Base-by-base conservation (phyloP, 64 coral and sea anemone species). In the Montipora efflorescens region DNA sequence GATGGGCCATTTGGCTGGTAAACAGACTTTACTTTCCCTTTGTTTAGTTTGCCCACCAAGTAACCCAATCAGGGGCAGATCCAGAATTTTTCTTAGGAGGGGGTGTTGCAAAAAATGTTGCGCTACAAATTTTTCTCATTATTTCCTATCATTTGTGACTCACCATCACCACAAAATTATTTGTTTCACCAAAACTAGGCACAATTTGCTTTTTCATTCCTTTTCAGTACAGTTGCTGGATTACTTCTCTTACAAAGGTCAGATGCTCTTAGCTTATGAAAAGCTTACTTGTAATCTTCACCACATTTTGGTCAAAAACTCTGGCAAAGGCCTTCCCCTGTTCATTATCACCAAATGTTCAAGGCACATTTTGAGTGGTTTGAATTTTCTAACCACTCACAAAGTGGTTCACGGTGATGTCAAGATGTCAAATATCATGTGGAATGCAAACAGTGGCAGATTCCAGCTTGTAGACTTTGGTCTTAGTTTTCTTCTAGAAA, bases 401-500 rank as follows among this genome's bases (percentile, higher is more conserved):
- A 87, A 82, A 9, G 48, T 59, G 55, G n/a, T 98, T 53, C 96
- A 98, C 83, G 96, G 84, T 22, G 96, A 98, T 59, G 81, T 98
- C n/a, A 98, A 98, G 90, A 88, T 92, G 13, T 90, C 76, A 10
- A 98, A 98, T 45, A 62, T 98, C 69, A 93, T 98, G 91, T 98
- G 96, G 96, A 95, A 90, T 95, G 45, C 87, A 81, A 74, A 88
- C 18, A 57, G 18, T 47, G 96, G 84, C 12, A 18, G 45, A 45
- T 98, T 98, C 61, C 91, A 95, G 67, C 74, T 98, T 85, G 91
- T 90, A 19, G 96, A 98, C 44, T 98, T 98, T 90, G 94, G 94
- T 12, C 82, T 98, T 28, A 98, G 96, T 62, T 98, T 98, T 83
- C 46, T 36, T 21, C 66, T 88, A 25, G 82, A 70, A 88, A 15